A percentile compares a stretch with the other conserved stretches of the same genome.
Conservation (phyloP, 2,888 invertebrate genomes). For the Lepidochrysops patricia region DNA sequence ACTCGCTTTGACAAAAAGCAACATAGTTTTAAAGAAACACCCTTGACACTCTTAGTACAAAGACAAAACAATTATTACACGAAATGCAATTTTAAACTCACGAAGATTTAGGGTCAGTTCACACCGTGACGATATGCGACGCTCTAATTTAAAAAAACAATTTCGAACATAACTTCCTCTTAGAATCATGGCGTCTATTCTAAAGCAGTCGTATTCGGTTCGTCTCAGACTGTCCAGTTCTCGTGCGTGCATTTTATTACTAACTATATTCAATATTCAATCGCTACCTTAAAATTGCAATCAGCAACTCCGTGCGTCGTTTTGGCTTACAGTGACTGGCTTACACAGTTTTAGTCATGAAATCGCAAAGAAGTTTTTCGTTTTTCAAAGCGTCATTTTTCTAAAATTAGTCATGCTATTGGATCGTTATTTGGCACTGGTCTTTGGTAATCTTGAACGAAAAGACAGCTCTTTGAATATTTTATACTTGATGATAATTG, state of each 20-base stretch:
- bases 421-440: background rate
- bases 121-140: too few species aligned
- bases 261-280: too few species aligned
- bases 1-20: background rate
- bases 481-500: background rate
- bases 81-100: background rate
- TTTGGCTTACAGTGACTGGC: too few species aligned
- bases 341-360: background rate
- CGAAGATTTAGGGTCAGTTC: background rate
- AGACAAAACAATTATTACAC: background rate
- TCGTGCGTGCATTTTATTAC: too few species aligned
- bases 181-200: too few species aligned
- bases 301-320: too few species aligned
- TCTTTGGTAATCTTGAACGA: conserved; percentile 26
- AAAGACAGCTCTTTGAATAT: background rate
- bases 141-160: too few species aligned
- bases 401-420: background rate
- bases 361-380: background rate
- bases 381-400: background rate
- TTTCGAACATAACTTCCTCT: too few species aligned
- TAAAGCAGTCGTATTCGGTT: too few species aligned
- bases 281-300: too few species aligned
- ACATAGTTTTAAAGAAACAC: background rate
- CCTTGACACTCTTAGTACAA: background rate
- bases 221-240: too few species aligned